These are phyloP conservation scores for Vulpes vulpes DNA, from an alignment of 2,113 vertebrate genomes.

Conservation along the genomic window DNA sequence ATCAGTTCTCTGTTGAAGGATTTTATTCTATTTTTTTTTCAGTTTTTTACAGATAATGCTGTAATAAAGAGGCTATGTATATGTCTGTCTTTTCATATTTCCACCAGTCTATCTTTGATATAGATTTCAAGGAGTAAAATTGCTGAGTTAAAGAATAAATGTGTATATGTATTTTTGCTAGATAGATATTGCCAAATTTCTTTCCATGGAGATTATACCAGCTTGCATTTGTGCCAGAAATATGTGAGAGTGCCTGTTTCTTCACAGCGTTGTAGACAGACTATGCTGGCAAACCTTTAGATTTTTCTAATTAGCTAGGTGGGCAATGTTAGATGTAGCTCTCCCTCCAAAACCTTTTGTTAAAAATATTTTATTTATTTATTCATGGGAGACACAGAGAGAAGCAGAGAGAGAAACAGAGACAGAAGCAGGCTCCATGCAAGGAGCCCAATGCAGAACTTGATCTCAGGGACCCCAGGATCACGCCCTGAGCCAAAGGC, in stretches of 20 bases:
- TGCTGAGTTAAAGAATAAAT: conserved; percentile 38
- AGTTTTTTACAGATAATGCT: neutral
- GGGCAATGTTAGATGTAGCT: neutral
- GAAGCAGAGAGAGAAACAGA: too few relatives aligned
- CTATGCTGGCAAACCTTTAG: neutral
- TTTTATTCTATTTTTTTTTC: neutral
- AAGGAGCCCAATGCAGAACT: too few relatives aligned
- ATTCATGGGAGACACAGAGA: too few relatives aligned
- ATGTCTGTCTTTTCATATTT: neutral
- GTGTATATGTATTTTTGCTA: neutral
- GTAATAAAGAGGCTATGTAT: neutral
- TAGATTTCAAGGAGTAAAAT: conserved; percentile 36
- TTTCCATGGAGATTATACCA: neutral
- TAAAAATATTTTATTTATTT: too few relatives aligned
- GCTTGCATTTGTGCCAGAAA: conserved; percentile 43
- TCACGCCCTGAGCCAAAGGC: too few relatives aligned
- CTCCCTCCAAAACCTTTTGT: too few relatives aligned
- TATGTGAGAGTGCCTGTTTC: neutral
- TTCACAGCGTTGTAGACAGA: neutral
- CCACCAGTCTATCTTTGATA: neutral
- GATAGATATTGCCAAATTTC: conserved; percentile 18
- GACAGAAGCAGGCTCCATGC: too few relatives aligned
- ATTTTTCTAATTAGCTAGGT: conserved; percentile 38
- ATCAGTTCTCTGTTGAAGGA: neutral
- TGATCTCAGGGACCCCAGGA: too few relatives aligned